A percentile compares a stretch with the other conserved stretches of the same genome.
These are phyloP conservation scores for Drosophila koepferae DNA, from an alignment of 2,888 invertebrate species.

Conservation along the genomic window DNA sequence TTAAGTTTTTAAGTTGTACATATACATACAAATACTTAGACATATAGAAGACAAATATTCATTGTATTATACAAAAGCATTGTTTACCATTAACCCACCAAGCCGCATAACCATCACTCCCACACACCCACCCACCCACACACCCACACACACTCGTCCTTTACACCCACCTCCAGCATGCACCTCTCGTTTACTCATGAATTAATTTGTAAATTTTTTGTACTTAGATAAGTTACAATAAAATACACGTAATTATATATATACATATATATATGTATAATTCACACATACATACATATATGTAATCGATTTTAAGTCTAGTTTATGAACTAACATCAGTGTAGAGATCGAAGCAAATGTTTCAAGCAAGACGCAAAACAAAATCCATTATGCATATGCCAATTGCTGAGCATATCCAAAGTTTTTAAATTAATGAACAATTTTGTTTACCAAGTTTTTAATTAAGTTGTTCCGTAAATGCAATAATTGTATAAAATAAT, in stretches of 20 bases:
- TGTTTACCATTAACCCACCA: not conserved
- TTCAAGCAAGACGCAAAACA: not conserved
- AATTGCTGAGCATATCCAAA: constrained; percentile 40
- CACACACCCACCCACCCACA: not conserved
- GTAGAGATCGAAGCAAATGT: constrained; percentile 3
- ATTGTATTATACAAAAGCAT: constrained; percentile 27
- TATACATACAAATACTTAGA: constrained; percentile 31
- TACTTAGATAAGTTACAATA: constrained; percentile 33
- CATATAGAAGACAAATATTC: not conserved
- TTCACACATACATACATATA: constrained; percentile 8
- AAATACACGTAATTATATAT: constrained; percentile 7
- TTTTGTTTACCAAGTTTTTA: constrained; percentile 32
- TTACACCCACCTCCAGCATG: not conserved
- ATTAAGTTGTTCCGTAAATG: constrained; percentile 35
- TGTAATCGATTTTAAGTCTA: constrained; percentile 33
- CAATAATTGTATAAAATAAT: constrained; percentile 67
- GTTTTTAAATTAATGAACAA: constrained; percentile 4
- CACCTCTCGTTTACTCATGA: not conserved
- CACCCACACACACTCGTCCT: not conserved
- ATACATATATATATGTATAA: constrained; percentile 3
- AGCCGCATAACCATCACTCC: not conserved
- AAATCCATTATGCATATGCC: constrained; percentile 16
- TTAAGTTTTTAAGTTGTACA: constrained; percentile 61
- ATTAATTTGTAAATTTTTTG: constrained; percentile 58
- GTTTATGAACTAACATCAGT: constrained; percentile 11